Evolutionary conservation across 1,140 invertebrate species (phyloP), one percentile per base, ranked within the genome.

Genomic region (Calephelis virginiensis): DNA sequence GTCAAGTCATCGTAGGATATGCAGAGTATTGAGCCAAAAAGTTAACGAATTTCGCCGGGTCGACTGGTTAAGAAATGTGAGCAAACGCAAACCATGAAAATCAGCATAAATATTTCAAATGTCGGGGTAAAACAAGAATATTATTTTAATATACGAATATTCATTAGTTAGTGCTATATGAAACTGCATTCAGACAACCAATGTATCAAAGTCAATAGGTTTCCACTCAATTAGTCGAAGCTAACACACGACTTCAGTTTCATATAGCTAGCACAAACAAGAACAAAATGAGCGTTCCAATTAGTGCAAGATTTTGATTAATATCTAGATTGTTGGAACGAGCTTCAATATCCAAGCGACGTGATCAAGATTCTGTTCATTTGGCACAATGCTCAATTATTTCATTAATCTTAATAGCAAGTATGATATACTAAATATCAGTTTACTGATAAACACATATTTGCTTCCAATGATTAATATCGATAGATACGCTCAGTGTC

Each of bases 261-360:
- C 45, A 63, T 43, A 38, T 40, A 14, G 63, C 63, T 65, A 40
- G 38, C 49, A 53, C 63, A 56, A 65, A 63, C 62, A 59, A 63
- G 63, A 72, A 80, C 74, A 75, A 78, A 85, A 79, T 71, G 82
- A 83, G 79, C 78, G 78, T 81, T 86, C 82, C 85, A 88, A 88
- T 88, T 86, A 88, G 83, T 77, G 79, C 74, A 72, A 73, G 73
- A 81, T 78, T 85, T 81, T 85, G 77, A 85, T 81, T 85, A 85
- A 82, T 82, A 82, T 76, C 73, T 72, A 84, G 81, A 81, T 79
- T 81, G 76, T 81, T 81, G 73, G 77, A 78, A 66, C 71, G 67
- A 69, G 75, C 78, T 83, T 74, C 78, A 80, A 80, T 81, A 83
- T 80, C 73, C 69, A 66, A 76, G 82, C 73, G 78, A 81, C 81